Base-by-base conservation (phyloP, 2,113 vertebrate genomes). In the Microtus oregoni region DNA sequence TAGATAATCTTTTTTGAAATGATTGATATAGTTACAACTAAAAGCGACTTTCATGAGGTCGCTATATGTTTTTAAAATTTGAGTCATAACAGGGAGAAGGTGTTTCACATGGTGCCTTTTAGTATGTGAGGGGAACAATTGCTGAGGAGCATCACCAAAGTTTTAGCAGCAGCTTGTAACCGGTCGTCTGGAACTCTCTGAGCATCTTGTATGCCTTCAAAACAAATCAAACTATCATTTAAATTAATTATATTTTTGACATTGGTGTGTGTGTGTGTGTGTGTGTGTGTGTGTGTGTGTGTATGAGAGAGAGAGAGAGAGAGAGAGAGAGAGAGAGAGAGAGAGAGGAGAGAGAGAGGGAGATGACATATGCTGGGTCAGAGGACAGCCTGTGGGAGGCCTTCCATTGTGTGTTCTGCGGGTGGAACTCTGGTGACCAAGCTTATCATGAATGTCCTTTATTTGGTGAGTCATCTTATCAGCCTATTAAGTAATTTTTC, bases 101-200 rank as follows among this genome's bases (percentile, higher is more conserved):
- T 82, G 83, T 52, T 58, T 82, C 58, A 68, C 15, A 30, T 73
- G 19, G 7, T 24, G 11, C 44, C 44, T 32, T 87, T 76, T 81
- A 41, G 4, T 19, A 63, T 52, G 5, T 8, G 24, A 52, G 86
- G 0, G 55, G 65, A n/a, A 94, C 82, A 63, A 41, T 75, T 91
- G 82, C 22, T 92, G 30, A 96, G 58, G 41, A 91, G 78, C 30
- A 26, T 26, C 41, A 28, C 24, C 24, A 83, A 89, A 1, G 76
- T 68, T 95, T 95, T 79, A 94, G 95, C 12, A 67, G 15, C 8
- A 94, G n/a, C 17, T 35, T 90, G 68, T 55, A 78, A 92, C 12
- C 14, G 70, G 15, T 87, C 76, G 3, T 41, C 79, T 7, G n/a
- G 13, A 61, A 14, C 22, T 58, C 35, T 58, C 52, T 61, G 52